Evolutionary conservation across 1,140 invertebrate genomes (phyloP).

Genomic region (Macrotrachela quadricornifera): DNA sequence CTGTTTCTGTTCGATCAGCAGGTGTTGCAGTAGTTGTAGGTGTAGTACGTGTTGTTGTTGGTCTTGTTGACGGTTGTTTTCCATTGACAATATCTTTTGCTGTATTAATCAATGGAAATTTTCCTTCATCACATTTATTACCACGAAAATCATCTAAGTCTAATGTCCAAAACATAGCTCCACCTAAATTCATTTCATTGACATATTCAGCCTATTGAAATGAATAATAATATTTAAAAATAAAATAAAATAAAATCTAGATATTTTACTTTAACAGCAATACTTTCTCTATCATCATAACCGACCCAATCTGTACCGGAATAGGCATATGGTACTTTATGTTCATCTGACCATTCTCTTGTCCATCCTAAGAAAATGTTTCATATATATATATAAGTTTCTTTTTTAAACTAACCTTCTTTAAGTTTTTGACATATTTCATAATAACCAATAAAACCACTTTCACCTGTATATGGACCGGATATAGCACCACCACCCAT

Average conservation of each 20-base stretch:
- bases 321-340: conserved; percentile 46
- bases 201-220: neutral
- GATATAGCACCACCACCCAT: conserved; percentile 42
- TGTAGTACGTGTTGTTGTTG: no score
- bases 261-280: conserved; percentile 13
- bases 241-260: no score
- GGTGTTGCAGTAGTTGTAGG: no score
- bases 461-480: conserved; percentile 56
- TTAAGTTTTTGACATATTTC: conserved; percentile 36
- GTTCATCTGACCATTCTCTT: conserved; percentile 1
- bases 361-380: neutral
- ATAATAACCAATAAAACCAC: conserved; percentile 74
- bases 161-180: conserved; percentile 7
- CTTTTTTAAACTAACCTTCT: neutral
- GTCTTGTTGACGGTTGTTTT: no score
- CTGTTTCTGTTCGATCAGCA: no score
- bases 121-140: conserved; percentile 11
- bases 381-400: no score
- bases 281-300: conserved; percentile 49
- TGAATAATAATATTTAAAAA: no score
- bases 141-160: conserved; percentile 9
- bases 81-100: neutral
- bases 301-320: conserved; percentile 78
- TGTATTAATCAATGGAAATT: conserved; percentile 6
- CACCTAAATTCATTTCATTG: conserved; percentile 3